Evolutionary conservation across 2,113 vertebrate genomes (phyloP).

Genomic region (Elachura formosa): DNA sequence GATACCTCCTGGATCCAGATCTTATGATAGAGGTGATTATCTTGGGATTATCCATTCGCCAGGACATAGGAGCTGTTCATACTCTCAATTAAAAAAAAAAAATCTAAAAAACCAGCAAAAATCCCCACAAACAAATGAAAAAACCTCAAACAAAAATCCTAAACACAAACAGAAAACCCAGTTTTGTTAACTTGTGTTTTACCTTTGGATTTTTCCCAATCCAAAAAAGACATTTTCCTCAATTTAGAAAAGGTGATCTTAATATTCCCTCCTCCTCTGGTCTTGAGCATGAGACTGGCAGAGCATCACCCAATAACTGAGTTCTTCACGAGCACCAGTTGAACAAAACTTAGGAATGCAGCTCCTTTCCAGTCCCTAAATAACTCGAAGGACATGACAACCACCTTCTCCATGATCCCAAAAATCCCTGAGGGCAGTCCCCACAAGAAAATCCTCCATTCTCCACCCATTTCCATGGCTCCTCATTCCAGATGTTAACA

Average conservation of each 20-base stretch:
- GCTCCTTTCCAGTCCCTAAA: background rate
- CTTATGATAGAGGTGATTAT: background rate
- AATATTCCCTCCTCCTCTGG: background rate
- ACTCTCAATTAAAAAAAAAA: background rate
- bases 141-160: background rate
- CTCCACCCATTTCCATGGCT: background rate
- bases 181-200: background rate
- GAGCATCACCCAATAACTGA: background rate
- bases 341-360: background rate
- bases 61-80: background rate
- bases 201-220: background rate
- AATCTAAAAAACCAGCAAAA: background rate
- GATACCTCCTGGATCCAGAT: background rate
- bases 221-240: background rate
- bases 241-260: background rate
- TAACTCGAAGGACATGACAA: background rate
- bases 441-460: background rate
- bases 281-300: background rate
- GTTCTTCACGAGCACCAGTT: background rate
- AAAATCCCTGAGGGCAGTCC: background rate
- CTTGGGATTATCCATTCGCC: background rate
- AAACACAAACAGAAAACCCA: background rate
- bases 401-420: background rate
- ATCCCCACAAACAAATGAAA: background rate
- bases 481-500: background rate